Base-by-base conservation (phyloP, 2,113 vertebrate species). In the Ctenomys sociabilis region DNA sequence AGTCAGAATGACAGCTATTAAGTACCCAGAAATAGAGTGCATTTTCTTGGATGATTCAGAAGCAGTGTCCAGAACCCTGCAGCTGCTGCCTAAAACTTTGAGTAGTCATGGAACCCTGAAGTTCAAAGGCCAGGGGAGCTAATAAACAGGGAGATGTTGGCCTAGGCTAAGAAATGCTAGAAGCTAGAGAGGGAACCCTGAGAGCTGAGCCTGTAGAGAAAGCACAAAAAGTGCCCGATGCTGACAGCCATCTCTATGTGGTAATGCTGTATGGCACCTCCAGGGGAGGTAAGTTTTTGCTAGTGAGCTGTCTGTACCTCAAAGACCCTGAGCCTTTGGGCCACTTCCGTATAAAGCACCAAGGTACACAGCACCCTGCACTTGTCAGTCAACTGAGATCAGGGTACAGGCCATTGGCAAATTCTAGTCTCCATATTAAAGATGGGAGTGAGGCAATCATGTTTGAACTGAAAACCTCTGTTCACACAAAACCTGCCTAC, bases 161-260 rank as follows among this genome's bases (percentile, higher is more conserved):
- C 68, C 91, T 86, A 61, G n/a, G 63, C 40, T 73, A 59, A 57
- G 54, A 90, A 85, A 88, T 21, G 30, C n/a, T 45, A 9, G 6
- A 63, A 24, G 13, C 6, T 22, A 21, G 4, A 77, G 57, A 82
- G 85, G 73, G 24, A n/a, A 63, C 5, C 3, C 43, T 63, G 26
- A 43, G 1, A 24, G 59, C 43, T 24, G 37, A 35, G 63, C 40
- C 78, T 70, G 11, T 1, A 5, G 52, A 28, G 30, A 57, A 7
- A 22, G 57, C 26, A 32, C 24, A 49, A 28, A 26, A 37, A 40
- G 17, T 1, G 14, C 32, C 37, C 11, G 0, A 0, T 2, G 17
- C 0, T 12, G 26, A 61, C 3, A 22, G 45, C 54, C 1, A 0
- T 28, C 43, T 35, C 59, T 40, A 26, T 30, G 10, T 1, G 45